Base-by-base conservation (phyloP, 2,797 vertebrate genomes). In the Varecia variegata region DNA sequence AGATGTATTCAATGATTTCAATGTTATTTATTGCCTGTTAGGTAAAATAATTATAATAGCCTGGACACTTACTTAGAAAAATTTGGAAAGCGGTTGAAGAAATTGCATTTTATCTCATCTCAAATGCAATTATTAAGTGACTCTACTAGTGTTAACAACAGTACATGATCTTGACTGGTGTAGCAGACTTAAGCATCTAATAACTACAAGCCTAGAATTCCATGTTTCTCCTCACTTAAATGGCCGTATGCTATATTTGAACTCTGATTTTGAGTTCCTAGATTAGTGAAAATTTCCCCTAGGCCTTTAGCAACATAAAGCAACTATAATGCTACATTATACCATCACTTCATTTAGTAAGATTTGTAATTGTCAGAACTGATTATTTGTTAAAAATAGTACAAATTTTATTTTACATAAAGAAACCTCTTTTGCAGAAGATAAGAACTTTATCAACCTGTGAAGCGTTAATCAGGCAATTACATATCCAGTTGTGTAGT, bases 291-390 rank as follows among this genome's bases (percentile, higher is more conserved):
- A 40, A 5, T 54, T 73, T 52, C 25, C n/a, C 8, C 20, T 74
- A 62, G 15, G 88, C 15, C 80, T 91, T 92, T 81, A 94, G 23
- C 23, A 94, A 45, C 38, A 65, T 56, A 81, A 89, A 92, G 17
- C 40, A 92, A 45, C 65, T 35, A 45, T 68, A n/a, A 35, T 71
- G 18, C 27, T 76, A 0, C 93, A 35, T 43, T 60, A n/a, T 52
- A 9, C 14, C 8, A 40, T 85, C n/a, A 54, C 3, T 77, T 71
- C 70, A 35, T 62, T 82, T 95, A 67, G 38, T 73, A 65, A 73
- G 15, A 80, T 81, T 85, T 73, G 14, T 65, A 47, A 15, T 86
- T 67, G 70, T 60, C n/a, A 87, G 30, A 81, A 54, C 79, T 47
- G 25, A 43, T 80, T 50, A 68, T 40, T 71, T 83, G 38, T 58